Base-by-base conservation (phyloP, 1,140 invertebrate genomes). In the Hylyphantes graminicola region DNA sequence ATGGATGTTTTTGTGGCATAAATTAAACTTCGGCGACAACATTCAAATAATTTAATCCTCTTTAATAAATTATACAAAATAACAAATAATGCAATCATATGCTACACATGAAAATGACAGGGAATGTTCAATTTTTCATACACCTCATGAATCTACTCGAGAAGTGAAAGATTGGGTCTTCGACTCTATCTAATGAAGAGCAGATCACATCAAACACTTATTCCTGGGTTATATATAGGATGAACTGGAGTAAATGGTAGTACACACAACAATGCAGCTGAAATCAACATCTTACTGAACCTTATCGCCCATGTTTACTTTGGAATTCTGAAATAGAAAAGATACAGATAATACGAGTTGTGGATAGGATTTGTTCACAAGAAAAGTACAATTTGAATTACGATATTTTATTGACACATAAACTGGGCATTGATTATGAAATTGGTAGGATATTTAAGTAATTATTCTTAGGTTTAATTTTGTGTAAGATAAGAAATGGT, bases 231-330 rank as follows among this genome's bases (percentile, higher is more conserved):
- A 78, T n/a, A 78, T 67, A 65, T 70, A 61, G 11, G 63, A 78
- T 65, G 63, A 64, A 65, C 76, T 78, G 51, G 76, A 78, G 35
- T 78, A 78, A 35, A 78, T 67, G 63, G 67, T 19, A 51, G 5
- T n/a, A 8, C 17, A 54, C 6, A 59, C 17, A 72, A 15, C 4
- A 65, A 75, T 48, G 54, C 51, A 65, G 21, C 55, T 70, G 48
- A 17, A n/a, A n/a, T 7, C n/a, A 64, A 6, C 15, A 74, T 15
- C n/a, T 53, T 68, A 85, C 53, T 19, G 8, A 13, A 19, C 9
- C 87, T 90, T 92, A 86, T 91, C 89, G 74, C 92, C 92, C 92
- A 93, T 93, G 87, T 92, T 93, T 1, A 92, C 91, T 89, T 89
- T 92, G 48, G 92, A 92, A 84, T 91, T 92, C 89, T 85, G 74